Evolutionary conservation across 2,888 invertebrate genomes (phyloP), one percentile per base, ranked within the genome.

Genomic region (Mythimna pallens): DNA sequence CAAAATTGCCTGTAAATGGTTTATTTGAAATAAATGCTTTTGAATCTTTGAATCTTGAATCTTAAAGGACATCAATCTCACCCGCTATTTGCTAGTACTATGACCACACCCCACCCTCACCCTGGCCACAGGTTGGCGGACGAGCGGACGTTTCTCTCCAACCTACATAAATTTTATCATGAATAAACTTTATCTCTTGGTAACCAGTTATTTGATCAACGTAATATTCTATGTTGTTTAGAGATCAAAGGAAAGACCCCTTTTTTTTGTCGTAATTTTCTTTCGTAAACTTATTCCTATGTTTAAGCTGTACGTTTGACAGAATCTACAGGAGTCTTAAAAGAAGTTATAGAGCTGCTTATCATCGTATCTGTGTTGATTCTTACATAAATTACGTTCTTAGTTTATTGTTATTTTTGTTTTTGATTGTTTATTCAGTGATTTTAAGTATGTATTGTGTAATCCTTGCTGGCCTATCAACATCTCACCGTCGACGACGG

Each of bases 121-220:
- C 6, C 8, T 40, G 17, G 52, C 71, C 64, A 76, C 80, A 76
- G 80, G 80, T 83, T 74, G 70, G 78, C 55, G 65, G 66, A 64
- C 76, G 74, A 47, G 36, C 57, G 55, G 25, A 25, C 52, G 58
- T 65, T 71, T 71, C 65, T 62, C 62, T 55, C 20, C 12, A 12
- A 65, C 70, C 70, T 66, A 69, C 73, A 86, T 82, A 70, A 80
- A 78, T 78, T 77, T 75, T 78, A 78, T 85, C 75, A 73, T 75
- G 70, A 72, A 82, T 76, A 83, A 82, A 80, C 76, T 76, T 73
- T 80, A 78, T 80, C 73, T 82, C 78, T 78, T 43, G 57, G 75
- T 78, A 82, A 86, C 84, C 84, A 84, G 82, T 75, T 82, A 78
- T 74, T 84, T 84, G 76, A 84, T 80, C 76, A 76, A 64, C 66